Base-by-base conservation (phyloP, 2,797 vertebrate species). In the Pteronotus mesoamericanus region DNA sequence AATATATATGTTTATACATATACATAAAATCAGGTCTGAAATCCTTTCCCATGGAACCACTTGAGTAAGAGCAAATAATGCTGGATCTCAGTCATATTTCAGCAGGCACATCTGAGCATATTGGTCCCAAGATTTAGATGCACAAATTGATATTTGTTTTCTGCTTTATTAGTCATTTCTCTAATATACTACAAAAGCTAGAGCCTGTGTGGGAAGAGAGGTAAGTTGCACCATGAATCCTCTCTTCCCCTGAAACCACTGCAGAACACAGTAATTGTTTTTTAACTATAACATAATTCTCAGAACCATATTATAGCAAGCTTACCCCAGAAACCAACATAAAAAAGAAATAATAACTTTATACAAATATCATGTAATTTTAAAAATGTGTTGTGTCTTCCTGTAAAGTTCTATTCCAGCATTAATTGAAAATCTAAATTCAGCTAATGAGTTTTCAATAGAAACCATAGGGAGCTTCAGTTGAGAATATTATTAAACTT, bases 351-450 rank as follows among this genome's bases (percentile, higher is more conserved):
- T 80, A 92, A 93, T 94, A 92, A 69, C 77, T 69, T 92, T 92
- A 26, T 66, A 75, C 32, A 71, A 39, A 64, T 0, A 1, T 46
- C 24, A 11, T 72, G 8, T 19, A 18, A 91, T 96, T 91, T 64
- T 6, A 5, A 1, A 14, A 89, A 64, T 91, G 75, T 85, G 95
- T 66, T 64, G 84, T 97, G n/a, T 55, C 32, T 97, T 98, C 88
- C 57, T 92, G 9, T 5, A 18, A 66, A 59, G 48, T 46, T 79
- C 66, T 96, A 9, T 84, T 95, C 71, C 79, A 53, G 3, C 29
- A 92, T 69, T 96, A 97, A 96, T 89, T 94, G 94, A 96, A 97
- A 92, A 2, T 48, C 74, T 95, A 88, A 92, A 90, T 96, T 95
- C 74, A 94, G 34, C 53, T 93, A 86, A 95, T 96, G 89, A 85